Base-by-base conservation (phyloP, 2,797 vertebrate species). In the Pampus argenteus region DNA sequence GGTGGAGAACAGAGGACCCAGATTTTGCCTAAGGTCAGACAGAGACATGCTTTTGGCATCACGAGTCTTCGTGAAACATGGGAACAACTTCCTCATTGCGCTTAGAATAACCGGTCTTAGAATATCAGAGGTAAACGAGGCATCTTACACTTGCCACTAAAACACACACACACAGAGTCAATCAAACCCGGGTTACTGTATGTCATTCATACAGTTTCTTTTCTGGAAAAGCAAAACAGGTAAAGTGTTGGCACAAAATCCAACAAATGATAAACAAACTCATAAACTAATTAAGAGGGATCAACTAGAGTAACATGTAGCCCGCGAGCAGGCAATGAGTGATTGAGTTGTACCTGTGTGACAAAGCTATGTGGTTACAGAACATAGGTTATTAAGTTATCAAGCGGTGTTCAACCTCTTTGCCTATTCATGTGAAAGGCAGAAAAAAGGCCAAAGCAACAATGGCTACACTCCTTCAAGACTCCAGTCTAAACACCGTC, bases 351-450 rank as follows among this genome's bases (percentile, higher is more conserved):
- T 57, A 75, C 74, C 76, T 81, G 82, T 50, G 77, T 40, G 59
- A 51, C 61, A 55, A 57, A 68, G 66, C 72, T 29, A 9, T 15
- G 34, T 1, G 66, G 54, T 59, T 54, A 45, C 59, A 83, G 66
- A 70, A 56, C 44, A 5, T 47, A 66, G 79, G 71, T 51, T 15
- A 25, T 71, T 71, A 62, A 74, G 76, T 75, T 81, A 70, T 67
- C 79, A 67, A 72, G 82, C 3, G 58, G 72, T 76, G 82, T 81
- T 78, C 74, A 85, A 76, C 28, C 66, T 29, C 36, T 49, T 48
- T 34, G 49, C 28, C 49, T 51, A 55, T 74, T 83, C 42, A 71
- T 15, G 57, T 25, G 26, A 79, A 55, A 68, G 65, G 57, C 50
- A 50, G 29, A 76, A 28, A 72, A 76, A 60, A 44, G 59, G 73